These are phyloP conservation scores for Sebastes kiyomatsui DNA, from an alignment of 2,797 vertebrate genomes.

Conservation along the genomic window DNA sequence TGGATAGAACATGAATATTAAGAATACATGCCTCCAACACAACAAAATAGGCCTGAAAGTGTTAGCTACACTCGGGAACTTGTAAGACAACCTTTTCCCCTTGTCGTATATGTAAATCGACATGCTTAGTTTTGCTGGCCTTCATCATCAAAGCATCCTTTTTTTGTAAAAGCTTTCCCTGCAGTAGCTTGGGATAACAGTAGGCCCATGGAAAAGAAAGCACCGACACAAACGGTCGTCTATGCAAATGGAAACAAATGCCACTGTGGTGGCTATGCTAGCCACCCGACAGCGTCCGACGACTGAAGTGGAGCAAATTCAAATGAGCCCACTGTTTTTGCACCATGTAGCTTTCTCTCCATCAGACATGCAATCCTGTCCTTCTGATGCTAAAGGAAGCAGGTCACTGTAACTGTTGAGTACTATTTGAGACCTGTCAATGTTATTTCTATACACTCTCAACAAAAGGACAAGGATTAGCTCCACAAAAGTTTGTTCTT, in stretches of 20 bases:
- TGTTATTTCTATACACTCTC: neutral
- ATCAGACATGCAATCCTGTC: slow-evolving; percentile 20
- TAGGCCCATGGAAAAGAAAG: slow-evolving; percentile 49
- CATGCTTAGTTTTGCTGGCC: neutral
- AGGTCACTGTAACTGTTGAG: neutral
- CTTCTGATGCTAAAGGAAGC: slow-evolving; percentile 1
- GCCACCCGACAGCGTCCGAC: slow-evolving; percentile 40
- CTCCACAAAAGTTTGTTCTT: slow-evolving; percentile 6
- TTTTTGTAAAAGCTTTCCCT: slow-evolving; percentile 13
- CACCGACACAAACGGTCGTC: slow-evolving; percentile 52
- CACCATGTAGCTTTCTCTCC: slow-evolving; percentile 23
- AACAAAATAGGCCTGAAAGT: neutral
- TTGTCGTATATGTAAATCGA: neutral
- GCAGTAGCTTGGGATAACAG: slow-evolving; percentile 19
- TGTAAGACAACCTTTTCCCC: neutral
- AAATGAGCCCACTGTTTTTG: slow-evolving; percentile 62
- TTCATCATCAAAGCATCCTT: slow-evolving; percentile 9
- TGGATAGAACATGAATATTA: neutral
- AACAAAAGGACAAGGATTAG: slow-evolving; percentile 9
- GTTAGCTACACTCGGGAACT: neutral
- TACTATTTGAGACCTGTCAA: neutral
- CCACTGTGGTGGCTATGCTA: slow-evolving; percentile 44
- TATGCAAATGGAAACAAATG: slow-evolving; percentile 79
- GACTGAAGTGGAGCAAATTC: slow-evolving; percentile 68
- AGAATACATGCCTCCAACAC: neutral